These are phyloP conservation scores for Trochalopteron elliotii DNA, from an alignment of 2,113 vertebrate species.

Conservation along the genomic window DNA sequence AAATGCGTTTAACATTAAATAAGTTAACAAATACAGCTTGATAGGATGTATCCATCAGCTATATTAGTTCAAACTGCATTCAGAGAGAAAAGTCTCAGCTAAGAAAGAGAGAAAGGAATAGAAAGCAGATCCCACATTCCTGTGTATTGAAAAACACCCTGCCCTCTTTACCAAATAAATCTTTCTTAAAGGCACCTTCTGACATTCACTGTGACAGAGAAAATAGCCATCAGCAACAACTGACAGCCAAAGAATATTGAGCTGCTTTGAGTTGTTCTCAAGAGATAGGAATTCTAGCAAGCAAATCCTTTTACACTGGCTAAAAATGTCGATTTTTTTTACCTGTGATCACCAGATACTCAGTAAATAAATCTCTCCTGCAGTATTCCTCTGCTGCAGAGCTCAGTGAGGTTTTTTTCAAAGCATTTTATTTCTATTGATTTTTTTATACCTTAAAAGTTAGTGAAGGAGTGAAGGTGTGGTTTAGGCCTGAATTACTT, in stretches of 20 bases:
- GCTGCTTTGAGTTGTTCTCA: constrained; percentile 31
- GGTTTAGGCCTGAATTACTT: background rate
- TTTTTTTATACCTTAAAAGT: background rate
- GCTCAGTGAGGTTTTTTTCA: background rate
- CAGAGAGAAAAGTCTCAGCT: background rate
- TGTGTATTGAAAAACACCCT: background rate
- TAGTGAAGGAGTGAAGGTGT: background rate
- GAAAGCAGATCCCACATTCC: background rate
- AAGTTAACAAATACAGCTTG: background rate
- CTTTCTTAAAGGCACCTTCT: constrained; percentile 63
- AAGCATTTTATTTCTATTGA: background rate
- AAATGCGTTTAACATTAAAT: background rate
- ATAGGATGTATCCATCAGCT: background rate
- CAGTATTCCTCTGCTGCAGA: background rate
- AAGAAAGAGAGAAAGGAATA: background rate
- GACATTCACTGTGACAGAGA: constrained; percentile 44
- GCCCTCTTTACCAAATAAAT: constrained; percentile 44
- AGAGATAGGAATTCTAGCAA: constrained; percentile 20
- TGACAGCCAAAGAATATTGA: constrained; percentile 51
- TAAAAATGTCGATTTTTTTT: background rate
- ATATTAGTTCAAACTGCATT: background rate
- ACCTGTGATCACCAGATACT: background rate
- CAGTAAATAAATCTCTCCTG: constrained; percentile 2
- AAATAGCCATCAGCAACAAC: constrained; percentile 47
- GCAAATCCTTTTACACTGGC: constrained; percentile 10